These are phyloP conservation scores for Hipparchia semele DNA, from an alignment of 2,888 invertebrate species.

Conservation along the genomic window DNA sequence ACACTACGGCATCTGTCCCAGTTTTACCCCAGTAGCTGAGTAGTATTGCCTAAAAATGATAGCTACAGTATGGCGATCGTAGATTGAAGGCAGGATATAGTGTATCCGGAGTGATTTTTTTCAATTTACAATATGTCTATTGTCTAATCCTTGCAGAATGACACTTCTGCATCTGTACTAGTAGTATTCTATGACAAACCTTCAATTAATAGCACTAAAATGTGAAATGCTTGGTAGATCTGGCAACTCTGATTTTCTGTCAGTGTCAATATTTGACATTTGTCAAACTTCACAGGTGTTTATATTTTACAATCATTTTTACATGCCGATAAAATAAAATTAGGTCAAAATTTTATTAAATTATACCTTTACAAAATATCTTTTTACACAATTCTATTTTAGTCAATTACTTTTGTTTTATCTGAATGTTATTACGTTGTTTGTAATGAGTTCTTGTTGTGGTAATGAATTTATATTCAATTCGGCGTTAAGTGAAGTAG, in stretches of 20 bases:
- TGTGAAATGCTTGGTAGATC: not conserved
- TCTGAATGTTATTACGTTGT: conserved; percentile 44
- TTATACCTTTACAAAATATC: conserved; percentile 40
- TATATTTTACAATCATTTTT: conserved; percentile 55
- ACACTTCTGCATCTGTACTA: too few species aligned
- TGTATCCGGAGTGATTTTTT: too few species aligned
- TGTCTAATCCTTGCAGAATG: too few species aligned
- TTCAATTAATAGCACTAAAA: not conserved
- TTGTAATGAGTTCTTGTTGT: conserved; percentile 80
- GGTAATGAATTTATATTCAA: conserved; percentile 71
- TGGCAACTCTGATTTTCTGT: conserved; percentile 22
- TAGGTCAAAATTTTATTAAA: conserved; percentile 64
- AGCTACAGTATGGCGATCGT: too few species aligned
- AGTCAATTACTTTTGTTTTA: conserved; percentile 41
- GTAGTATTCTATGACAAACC: too few species aligned
- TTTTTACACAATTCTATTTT: not conserved
- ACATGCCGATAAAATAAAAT: conserved; percentile 56
- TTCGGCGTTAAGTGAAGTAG: conserved; percentile 69
- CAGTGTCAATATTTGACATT: conserved; percentile 13
- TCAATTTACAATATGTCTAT: too few species aligned
- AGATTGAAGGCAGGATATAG: too few species aligned
- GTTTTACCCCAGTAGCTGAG: too few species aligned
- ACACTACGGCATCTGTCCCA: too few species aligned
- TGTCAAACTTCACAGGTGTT: conserved; percentile 59
- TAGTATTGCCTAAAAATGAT: too few species aligned